Conservation (phyloP, 2,113 vertebrate genomes). For the Psilopsiagon aurifrons region DNA sequence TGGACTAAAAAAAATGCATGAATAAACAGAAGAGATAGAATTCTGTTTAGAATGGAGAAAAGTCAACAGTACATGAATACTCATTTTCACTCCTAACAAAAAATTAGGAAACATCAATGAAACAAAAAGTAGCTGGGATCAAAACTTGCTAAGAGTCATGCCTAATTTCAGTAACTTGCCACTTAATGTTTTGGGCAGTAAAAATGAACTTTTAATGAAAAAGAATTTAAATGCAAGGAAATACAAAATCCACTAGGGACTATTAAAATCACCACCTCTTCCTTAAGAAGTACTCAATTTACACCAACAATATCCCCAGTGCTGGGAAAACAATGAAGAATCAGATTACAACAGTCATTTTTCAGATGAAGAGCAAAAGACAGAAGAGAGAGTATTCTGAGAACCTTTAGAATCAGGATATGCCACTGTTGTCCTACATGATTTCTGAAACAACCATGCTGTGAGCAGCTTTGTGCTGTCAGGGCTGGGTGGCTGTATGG, state of each 20-base stretch:
- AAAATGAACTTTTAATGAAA: neutral
- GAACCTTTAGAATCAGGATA: neutral
- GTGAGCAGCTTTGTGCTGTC: rapidly evolving
- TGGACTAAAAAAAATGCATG: neutral
- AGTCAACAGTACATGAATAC: neutral
- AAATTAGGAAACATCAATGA: neutral
- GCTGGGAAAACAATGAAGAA: neutral
- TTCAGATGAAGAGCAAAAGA: neutral
- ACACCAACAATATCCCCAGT: neutral
- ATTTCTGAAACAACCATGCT: neutral
- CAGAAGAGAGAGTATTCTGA: neutral
- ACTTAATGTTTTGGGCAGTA: neutral
- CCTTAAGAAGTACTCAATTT: neutral
- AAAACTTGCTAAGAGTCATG: neutral
- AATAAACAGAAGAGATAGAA: neutral
- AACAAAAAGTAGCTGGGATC: neutral
- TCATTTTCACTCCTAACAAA: neutral
- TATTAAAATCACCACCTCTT: neutral
- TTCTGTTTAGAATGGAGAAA: neutral
- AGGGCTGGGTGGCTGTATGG: neutral
- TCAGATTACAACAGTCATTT: neutral
- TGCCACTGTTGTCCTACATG: neutral
- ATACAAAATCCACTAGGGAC: rapidly evolving
- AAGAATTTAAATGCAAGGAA: neutral
- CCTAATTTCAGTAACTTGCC: neutral